Evolutionary conservation across 2,797 vertebrate species (phyloP).

Genomic region (Acridotheres tristis): DNA sequence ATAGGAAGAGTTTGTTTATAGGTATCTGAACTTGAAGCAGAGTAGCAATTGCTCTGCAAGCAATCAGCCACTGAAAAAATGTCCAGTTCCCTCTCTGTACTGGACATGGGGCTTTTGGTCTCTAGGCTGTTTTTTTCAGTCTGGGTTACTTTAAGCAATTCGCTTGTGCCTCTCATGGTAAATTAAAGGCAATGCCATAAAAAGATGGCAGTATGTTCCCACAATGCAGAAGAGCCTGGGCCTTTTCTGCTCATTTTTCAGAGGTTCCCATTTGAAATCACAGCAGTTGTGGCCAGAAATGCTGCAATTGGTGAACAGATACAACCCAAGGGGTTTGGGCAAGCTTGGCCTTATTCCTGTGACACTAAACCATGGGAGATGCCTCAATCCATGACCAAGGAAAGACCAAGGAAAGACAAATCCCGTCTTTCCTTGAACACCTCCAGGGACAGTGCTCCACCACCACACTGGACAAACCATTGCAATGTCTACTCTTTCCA

Average conservation of each 20-base stretch:
- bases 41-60: not conserved
- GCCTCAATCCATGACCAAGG: not conserved
- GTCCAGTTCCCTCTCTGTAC: not conserved
- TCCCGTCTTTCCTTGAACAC: not conserved
- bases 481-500: not conserved
- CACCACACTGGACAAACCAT: not conserved
- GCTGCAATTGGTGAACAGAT: accelerated
- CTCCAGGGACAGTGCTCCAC: accelerated
- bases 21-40: not conserved
- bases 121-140: not conserved
- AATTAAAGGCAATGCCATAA: not conserved
- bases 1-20: not conserved
- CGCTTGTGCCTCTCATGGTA: not conserved
- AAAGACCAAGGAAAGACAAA: not conserved
- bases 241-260: not conserved
- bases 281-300: not conserved
- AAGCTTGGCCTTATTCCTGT: not conserved
- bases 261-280: not conserved
- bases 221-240: not conserved
- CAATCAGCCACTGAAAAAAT: not conserved
- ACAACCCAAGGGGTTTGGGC: not conserved
- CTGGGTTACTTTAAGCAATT: not conserved
- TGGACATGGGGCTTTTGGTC: not conserved
- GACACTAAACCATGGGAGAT: accelerated
- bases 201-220: not conserved